Evolutionary conservation across 2,888 invertebrate species (phyloP).

Genomic region (Dusona sp.): DNA sequence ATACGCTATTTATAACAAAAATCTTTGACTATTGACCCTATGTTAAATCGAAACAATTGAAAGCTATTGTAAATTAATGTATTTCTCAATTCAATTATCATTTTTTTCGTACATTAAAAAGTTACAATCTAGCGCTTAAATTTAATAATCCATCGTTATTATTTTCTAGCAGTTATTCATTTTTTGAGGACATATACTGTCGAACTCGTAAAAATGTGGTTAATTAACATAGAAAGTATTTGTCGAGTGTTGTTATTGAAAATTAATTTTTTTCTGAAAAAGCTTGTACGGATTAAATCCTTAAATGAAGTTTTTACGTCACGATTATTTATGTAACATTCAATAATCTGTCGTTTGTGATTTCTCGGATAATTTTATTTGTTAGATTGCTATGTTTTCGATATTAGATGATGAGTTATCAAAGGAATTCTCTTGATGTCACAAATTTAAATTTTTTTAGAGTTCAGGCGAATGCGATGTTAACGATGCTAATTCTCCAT

Average conservation of each 20-base stretch:
- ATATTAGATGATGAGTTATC: neutral
- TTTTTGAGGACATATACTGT: neutral
- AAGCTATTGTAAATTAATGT: neutral
- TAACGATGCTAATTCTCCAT: neutral
- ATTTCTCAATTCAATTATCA: neutral
- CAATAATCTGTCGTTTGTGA: neutral
- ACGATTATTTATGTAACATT: neutral
- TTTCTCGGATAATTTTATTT: neutral
- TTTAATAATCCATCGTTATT: neutral
- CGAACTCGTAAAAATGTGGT: neutral
- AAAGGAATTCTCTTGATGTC: neutral
- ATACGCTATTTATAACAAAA: slow-evolving; percentile 1
- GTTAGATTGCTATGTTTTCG: neutral
- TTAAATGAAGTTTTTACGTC: neutral
- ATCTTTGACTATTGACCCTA: neutral
- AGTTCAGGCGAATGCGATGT: neutral
- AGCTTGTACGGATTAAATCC: neutral
- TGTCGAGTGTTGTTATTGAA: neutral
- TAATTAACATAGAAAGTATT: neutral
- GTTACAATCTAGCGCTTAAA: slow-evolving; percentile 6
- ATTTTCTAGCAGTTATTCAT: neutral
- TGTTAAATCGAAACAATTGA: neutral
- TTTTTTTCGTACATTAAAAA: slow-evolving; percentile 14
- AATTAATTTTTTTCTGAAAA: neutral
- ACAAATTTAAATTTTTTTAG: neutral